phyloP scores from a whole-genome alignment of 2,113 vertebrate genomes.

The Ivindomyrus marchei region DNA sequence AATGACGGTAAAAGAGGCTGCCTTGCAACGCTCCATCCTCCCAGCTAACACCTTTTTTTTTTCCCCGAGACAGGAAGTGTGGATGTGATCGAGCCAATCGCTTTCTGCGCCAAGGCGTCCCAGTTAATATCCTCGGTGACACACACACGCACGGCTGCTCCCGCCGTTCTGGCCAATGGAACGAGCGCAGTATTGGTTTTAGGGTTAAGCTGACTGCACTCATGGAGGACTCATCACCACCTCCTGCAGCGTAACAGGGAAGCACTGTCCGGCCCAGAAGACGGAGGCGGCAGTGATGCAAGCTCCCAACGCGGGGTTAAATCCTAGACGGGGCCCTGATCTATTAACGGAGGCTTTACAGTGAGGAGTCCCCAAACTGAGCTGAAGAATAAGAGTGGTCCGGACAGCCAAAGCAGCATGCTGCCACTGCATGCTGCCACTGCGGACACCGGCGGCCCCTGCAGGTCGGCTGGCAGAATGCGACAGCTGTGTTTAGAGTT shows the following conservation, averaged over 20 bases:
- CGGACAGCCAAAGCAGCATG: neutral
- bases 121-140: neutral
- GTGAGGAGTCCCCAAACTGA: neutral
- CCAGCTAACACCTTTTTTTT: neutral
- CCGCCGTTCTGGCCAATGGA: neutral
- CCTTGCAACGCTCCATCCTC: neutral
- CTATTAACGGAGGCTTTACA: neutral
- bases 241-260: neutral
- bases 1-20: neutral
- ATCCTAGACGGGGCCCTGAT: neutral
- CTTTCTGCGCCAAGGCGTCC: neutral
- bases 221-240: neutral
- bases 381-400: neutral
- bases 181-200: neutral
- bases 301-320: neutral
- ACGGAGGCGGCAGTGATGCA: neutral
- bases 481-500: neutral
- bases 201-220: neutral
- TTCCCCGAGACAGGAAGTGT: slow-evolving; percentile 7
- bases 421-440: neutral
- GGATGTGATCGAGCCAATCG: slow-evolving; percentile 16
- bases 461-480: neutral
- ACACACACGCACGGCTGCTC: neutral
- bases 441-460: neutral
- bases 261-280: neutral